Conservation (phyloP, 2,113 vertebrate species). For the Ptychochromis oligacanthus region DNA sequence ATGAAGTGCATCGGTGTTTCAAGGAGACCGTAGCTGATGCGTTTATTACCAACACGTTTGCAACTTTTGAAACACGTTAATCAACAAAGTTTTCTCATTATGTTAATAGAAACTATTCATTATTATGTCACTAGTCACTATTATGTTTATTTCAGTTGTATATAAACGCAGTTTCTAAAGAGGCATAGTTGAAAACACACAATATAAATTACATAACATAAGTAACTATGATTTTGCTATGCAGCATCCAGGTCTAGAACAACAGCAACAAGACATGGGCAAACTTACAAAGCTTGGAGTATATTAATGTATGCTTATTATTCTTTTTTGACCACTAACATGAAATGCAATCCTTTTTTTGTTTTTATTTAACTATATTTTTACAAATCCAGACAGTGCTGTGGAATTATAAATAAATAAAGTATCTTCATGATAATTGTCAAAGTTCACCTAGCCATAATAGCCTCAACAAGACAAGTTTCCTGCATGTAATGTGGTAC, state of each 20-base stretch:
- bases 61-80: background rate
- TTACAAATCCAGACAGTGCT: background rate
- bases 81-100: background rate
- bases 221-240: background rate
- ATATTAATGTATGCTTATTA: background rate
- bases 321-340: background rate
- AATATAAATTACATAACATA: background rate
- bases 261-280: too few species aligned
- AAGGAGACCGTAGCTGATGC: background rate
- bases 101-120: background rate
- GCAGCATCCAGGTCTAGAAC: background rate
- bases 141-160: background rate
- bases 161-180: background rate
- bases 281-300: background rate
- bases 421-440: background rate
- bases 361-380: background rate
- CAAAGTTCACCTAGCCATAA: background rate
- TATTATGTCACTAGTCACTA: background rate
- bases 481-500: background rate
- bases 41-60: background rate
- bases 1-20: background rate
- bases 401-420: background rate
- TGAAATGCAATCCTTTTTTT: background rate
- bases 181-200: background rate
- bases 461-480: constrained; percentile 32